Evolutionary conservation across 2,888 invertebrate species (phyloP), one percentile per base, ranked within the genome.

Genomic region (Holacanthella duospinosa): DNA sequence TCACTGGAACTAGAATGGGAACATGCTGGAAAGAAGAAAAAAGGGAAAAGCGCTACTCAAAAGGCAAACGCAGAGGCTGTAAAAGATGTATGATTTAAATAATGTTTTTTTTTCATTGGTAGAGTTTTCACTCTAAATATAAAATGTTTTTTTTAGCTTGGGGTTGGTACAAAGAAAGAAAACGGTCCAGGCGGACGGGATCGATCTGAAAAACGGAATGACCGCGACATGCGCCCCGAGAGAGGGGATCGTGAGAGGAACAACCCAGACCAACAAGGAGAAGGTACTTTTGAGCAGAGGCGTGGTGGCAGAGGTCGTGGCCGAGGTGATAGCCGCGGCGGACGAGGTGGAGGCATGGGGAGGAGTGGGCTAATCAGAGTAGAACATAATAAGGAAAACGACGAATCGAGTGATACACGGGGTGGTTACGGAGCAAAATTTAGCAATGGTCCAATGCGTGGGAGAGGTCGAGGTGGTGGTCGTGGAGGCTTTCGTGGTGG

Each of bases 1-100:
- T 67, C 69, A 26, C 63, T 72, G 44, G 70, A 71, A 26, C 66
- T 70, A 74, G 88, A 89, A 76, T 92, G 92, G 90, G 89, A 88
- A 75, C 88, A 86, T 65, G 84, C 82, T 62, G 87, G 89, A 70
- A 90, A 90, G 80, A 92, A 91, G 82, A 90, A 89, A 82, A 91
- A 89, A 66, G 69, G 60, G 61, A 71, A 71, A 64, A 68, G 59
- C 59, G 67, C 65, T 61, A 62, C 59, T 29, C 68, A 68, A 29
- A 79, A 79, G 71, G 78, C 82, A 67, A n/a, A n/a, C n/a, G n/a
- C 82, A 67, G 79, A 81, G 67, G 82, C 81, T 73, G 64, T 48
- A n/a, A 64, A 64, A 61, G 60, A 64, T 48, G 64, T 64, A 53
- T 19, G 2, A 36, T n/a, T n/a, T n/a, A n/a, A n/a, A n/a, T n/a